Evolutionary conservation across 2,797 vertebrate species (phyloP).

Genomic region (Lepilemur ruficaudatus): DNA sequence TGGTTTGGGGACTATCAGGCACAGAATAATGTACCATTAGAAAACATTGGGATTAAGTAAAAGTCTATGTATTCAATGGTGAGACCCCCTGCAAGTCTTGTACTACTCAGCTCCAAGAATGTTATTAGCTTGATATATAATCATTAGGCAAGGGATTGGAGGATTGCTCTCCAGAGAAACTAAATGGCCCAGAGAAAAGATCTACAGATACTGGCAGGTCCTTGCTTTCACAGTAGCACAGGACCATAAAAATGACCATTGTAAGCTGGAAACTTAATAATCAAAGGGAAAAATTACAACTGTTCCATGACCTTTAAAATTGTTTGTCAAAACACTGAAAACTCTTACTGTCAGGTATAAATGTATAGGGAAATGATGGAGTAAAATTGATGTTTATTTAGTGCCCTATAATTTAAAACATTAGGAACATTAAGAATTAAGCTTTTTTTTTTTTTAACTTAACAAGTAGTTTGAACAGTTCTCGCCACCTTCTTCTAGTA

Average conservation of each 20-base stretch:
- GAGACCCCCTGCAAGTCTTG: neutral
- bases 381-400: slow-evolving; percentile 40
- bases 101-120: neutral
- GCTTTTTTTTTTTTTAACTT: neutral
- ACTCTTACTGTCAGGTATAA: slow-evolving; percentile 9
- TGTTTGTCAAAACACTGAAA: slow-evolving; percentile 8
- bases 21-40: neutral
- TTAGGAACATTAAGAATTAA: neutral
- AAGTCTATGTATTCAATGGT: neutral
- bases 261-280: neutral
- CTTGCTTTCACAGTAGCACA: neutral
- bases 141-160: neutral
- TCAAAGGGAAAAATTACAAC: neutral
- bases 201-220: neutral
- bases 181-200: neutral
- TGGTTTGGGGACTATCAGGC: neutral
- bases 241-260: neutral
- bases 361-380: slow-evolving; percentile 5
- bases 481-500: neutral
- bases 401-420: neutral
- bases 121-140: neutral
- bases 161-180: slow-evolving; percentile 7
- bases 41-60: neutral
- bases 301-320: neutral
- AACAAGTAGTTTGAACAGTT: neutral